Conservation (phyloP, 1,140 invertebrate genomes). For the Pogonomyrmex californicus region DNA sequence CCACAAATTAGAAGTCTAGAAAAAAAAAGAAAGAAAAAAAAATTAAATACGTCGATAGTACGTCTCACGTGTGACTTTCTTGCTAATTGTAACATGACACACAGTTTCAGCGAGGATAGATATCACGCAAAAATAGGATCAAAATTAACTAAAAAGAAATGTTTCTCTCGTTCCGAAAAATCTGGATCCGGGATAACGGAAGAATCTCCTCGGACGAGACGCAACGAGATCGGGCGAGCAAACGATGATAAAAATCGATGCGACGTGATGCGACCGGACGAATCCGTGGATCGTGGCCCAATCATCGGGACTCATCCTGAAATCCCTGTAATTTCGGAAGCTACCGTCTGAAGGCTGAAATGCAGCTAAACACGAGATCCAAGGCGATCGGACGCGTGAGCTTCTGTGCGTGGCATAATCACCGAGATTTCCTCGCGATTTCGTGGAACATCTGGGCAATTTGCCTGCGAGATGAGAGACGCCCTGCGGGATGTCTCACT, state of each 20-base stretch:
- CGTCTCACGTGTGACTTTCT: not conserved
- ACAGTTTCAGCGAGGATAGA: not conserved
- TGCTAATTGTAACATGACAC: not conserved
- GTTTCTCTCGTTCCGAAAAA: not conserved
- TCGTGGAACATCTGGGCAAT: conserved; percentile 84
- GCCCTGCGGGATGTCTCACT: conserved; percentile 48
- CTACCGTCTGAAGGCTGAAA: conserved; percentile 57
- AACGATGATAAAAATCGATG: conserved; percentile 44
- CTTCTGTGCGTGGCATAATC: conserved; percentile 83
- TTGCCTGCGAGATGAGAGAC: conserved; percentile 82
- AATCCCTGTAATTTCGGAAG: conserved; percentile 69
- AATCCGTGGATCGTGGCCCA: conserved; percentile 29
- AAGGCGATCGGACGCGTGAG: conserved; percentile 55
- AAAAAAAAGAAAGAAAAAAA: not conserved
- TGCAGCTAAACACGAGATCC: conserved; percentile 69
- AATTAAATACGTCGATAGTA: no score
- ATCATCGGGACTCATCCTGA: conserved; percentile 15
- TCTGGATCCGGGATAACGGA: not conserved
- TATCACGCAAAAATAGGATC: not conserved
- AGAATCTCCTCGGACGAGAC: not conserved
- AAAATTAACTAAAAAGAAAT: not conserved
- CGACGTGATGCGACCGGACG: not conserved
- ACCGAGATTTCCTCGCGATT: conserved; percentile 84
- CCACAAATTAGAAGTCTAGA: not conserved
- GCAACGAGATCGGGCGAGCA: not conserved